These are phyloP conservation scores for Leptobrachium ailaonicum DNA, from an alignment of 2,113 vertebrate genomes.

Conservation along the genomic window DNA sequence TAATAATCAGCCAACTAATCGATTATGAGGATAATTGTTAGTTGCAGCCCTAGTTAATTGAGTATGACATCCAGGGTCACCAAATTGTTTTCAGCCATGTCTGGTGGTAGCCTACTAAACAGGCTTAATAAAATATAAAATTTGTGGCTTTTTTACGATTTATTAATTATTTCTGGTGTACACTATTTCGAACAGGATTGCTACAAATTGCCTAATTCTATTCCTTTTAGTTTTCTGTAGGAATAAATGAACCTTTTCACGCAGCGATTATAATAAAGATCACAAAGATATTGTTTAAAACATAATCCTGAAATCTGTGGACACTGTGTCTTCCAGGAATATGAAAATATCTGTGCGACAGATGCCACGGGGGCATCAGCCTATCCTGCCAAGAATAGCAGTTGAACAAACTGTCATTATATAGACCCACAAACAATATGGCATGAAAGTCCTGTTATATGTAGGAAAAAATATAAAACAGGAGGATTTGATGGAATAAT, in stretches of 20 bases:
- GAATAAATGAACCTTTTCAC: not conserved
- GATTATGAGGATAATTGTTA: too few relatives aligned
- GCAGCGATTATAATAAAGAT: not conserved
- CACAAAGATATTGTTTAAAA: not conserved
- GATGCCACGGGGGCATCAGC: constrained; percentile 42
- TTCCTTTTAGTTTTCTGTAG: too few relatives aligned
- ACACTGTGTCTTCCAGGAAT: constrained; percentile 18
- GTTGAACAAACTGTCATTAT: constrained; percentile 48
- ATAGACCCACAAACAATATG: constrained; percentile 50
- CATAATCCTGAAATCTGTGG: constrained; percentile 31
- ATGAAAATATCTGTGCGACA: constrained; percentile 39
- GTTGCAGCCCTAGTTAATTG: too few relatives aligned
- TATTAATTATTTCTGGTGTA: too few relatives aligned
- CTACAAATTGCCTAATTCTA: too few relatives aligned
- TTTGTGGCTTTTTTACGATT: too few relatives aligned
- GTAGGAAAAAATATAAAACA: not conserved
- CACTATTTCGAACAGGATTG: too few relatives aligned
- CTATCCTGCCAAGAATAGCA: constrained; percentile 41
- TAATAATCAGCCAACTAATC: too few relatives aligned
- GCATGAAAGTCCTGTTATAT: constrained; percentile 21
- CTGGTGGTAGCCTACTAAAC: too few relatives aligned
- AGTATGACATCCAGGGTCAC: too few relatives aligned
- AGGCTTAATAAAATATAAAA: too few relatives aligned
- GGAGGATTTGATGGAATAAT: not conserved
- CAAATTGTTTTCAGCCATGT: too few relatives aligned